Base-by-base conservation (phyloP, 2,113 vertebrate genomes). In the Elgaria multicarinata region DNA sequence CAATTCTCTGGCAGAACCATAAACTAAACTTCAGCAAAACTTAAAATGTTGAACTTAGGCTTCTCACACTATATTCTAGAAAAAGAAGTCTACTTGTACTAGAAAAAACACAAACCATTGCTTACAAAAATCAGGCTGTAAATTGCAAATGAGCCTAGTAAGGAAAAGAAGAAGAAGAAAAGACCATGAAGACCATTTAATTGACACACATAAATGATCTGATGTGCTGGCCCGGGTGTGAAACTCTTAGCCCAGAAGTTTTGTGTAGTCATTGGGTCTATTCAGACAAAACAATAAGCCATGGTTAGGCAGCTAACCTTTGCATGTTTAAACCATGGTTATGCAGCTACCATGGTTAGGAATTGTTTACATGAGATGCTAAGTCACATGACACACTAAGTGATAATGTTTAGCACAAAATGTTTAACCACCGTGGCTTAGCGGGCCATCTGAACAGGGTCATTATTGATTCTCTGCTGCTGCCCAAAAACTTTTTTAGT, bases 1-100 rank as follows among this genome's bases (percentile, higher is more conserved):
- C 86, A 93, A 94, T 92, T 76, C 64, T 90, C 90, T 93, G 85
- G 78, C 71, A 91, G n/a, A 92, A 92, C 44, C 33, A 42, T 88
- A 71, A 86, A 80, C 39, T 77, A 75, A 39, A 42, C 3, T 81
- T 20, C 85, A 46, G 50, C 18, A 16, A 55, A 76, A 76, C 16
- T 67, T 46, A 6, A 86, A n/a, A 55, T 62, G 69, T 42, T 3
- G 50, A 85, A 26, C 39, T 78, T 77, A 83, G 79, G 14, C 89
- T 80, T 92, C 91, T 80, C 24, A 14, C 33, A 83, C 74, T 33
- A 64, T 39, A 81, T 90, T 24, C 42, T 39, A 91, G 88, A 89
- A 64, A 26, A 67, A 39, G 8, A 1, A 62, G 86, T 13, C 4
- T 58, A 80, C 55, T 53, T 53, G 20, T 72, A 78, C 6, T 20